Evolutionary conservation across 2,113 vertebrate species (phyloP), one percentile per base, ranked within the genome.

Genomic region (Cathartes aura): DNA sequence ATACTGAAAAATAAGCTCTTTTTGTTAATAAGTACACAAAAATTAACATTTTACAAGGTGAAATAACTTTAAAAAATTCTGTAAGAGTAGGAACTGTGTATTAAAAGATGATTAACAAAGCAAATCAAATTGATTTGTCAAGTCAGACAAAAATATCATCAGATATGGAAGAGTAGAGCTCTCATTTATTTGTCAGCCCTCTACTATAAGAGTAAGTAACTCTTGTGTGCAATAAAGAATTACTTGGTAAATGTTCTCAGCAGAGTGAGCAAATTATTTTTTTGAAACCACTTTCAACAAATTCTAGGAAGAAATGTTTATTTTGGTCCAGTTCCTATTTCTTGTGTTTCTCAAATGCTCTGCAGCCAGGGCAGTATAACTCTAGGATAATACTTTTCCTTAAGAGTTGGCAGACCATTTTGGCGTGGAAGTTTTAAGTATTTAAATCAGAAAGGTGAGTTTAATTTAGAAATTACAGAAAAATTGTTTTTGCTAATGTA

Each of bases 271-370:
- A 40, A 60, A 71, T 52, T 56, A 22, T 36, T 67, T 47, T 53
- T 82, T 84, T 95, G 92, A 96, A 96, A 95, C 87, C 89, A 89
- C 87, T 96, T 96, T 82, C 89, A 96, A 82, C 92, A 96, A 89
- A 67, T 74, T 32, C 13, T 81, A 67, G 36, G 66, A 92, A 78
- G 26, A 87, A 82, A 18, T n/a, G 5, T 20, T 75, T 32, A 5
- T 82, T 94, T 95, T 84, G 42, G 6, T 64, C 15, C 10, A 38
- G 4, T 22, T 60, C 52, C 79, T 92, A 8, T 80, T 78, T 87
- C 13, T 76, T 48, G 3, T 22, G 24, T 75, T 87, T 89, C 42
- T 86, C 45, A 85, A 87, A 38, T 80, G 17, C 26, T 70, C 18
- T 85, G 59, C 62, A 73, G 71, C 71, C 23, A 64, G 15, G 50